Evolutionary conservation across 2,797 vertebrate species (phyloP).

Genomic region (Champsocephalus esox): DNA sequence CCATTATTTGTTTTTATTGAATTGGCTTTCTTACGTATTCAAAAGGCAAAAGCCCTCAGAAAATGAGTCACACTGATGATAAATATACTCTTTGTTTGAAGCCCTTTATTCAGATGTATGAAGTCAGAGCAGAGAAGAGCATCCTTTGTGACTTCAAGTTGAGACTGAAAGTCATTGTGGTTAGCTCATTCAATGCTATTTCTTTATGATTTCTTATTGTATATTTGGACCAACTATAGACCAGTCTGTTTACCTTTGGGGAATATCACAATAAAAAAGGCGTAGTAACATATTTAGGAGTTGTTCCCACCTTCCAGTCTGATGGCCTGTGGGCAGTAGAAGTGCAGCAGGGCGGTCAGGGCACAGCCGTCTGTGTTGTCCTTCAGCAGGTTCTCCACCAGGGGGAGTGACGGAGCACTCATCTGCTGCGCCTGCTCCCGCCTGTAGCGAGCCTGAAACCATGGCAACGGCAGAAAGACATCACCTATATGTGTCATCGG

Average conservation of each 20-base stretch:
- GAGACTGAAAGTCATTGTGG: slow-evolving; percentile 29
- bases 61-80: slow-evolving; percentile 17
- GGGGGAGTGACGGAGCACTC: slow-evolving; percentile 88
- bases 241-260: slow-evolving; percentile 13
- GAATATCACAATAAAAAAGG: slow-evolving; percentile 20
- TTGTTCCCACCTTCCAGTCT: slow-evolving; percentile 88
- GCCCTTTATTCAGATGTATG: slow-evolving; percentile 5
- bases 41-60: background rate
- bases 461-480: slow-evolving; percentile 71
- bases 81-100: slow-evolving; percentile 49
- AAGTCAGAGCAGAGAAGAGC: slow-evolving; percentile 29
- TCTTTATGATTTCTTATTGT: slow-evolving; percentile 8
- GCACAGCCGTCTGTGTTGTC: slow-evolving; percentile 95
- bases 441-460: slow-evolving; percentile 90
- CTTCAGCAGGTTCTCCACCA: slow-evolving; percentile 95
- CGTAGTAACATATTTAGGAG: slow-evolving; percentile 13
- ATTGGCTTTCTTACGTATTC: background rate
- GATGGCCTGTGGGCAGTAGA: slow-evolving; percentile 93
- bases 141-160: slow-evolving; percentile 42
- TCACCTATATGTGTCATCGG: slow-evolving; percentile 52
- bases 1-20: background rate
- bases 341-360: slow-evolving; percentile 94
- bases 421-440: slow-evolving; percentile 89
- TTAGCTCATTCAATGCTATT: slow-evolving; percentile 5
- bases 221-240: slow-evolving; percentile 4